Conservation (phyloP, 2,888 invertebrate species). For the Aleiodes leptofemur region DNA sequence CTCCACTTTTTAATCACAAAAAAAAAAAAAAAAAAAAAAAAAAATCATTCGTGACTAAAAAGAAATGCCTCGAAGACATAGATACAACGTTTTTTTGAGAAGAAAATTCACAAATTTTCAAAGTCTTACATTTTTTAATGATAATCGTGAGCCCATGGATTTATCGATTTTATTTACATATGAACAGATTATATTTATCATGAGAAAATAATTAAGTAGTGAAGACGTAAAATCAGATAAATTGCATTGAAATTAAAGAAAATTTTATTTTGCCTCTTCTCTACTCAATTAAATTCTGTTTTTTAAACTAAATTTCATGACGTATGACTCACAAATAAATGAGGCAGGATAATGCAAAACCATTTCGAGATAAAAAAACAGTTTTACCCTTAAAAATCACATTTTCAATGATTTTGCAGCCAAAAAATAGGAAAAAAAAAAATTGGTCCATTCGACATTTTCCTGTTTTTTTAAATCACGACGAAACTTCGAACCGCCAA, state of each 20-base stretch:
- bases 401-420: not conserved
- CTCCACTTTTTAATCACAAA: slow-evolving; percentile 34
- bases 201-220: slow-evolving; percentile 17
- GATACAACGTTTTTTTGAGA: not conserved
- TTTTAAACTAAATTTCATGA: not conserved
- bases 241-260: slow-evolving; percentile 24
- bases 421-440: not conserved
- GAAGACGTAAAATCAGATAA: not conserved
- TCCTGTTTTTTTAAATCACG: not conserved
- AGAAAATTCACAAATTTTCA: slow-evolving; percentile 18
- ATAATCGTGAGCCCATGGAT: not conserved
- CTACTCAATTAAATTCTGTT: not conserved
- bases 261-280: not conserved
- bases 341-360: slow-evolving; percentile 8
- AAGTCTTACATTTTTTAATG: slow-evolving; percentile 26
- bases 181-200: slow-evolving; percentile 32
- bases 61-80: slow-evolving; percentile 37
- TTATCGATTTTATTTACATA: slow-evolving; percentile 28
- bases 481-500: not conserved
- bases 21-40: not conserved
- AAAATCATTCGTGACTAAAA: slow-evolving; percentile 40
- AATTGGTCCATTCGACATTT: not conserved
- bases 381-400: not conserved
- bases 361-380: not conserved
- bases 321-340: not conserved